Base-by-base conservation (phyloP, 1,140 invertebrate species). In the Bombyx mandarina region DNA sequence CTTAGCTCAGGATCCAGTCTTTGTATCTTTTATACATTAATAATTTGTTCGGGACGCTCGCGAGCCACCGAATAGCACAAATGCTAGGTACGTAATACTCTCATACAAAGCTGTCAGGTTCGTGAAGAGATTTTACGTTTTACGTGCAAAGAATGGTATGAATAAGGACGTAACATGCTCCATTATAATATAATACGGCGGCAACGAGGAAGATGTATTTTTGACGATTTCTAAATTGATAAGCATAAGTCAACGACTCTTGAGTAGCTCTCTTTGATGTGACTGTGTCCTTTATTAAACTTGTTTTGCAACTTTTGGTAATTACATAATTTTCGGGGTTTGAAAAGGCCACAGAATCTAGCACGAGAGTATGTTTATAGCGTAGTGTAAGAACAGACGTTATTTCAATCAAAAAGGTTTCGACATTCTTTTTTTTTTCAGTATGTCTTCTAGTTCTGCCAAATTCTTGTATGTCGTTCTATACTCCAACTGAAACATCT, bases 81-180 rank as follows among this genome's bases (percentile, higher is more conserved):
- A 75, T 72, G 64, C 73, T 74, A 71, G 63, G 10, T 69, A 65
- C 57, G 61, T 70, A 72, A 68, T 77, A 75, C 72, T 73, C 63
- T 70, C 58, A 67, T 76, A 67, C 65, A 71, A 69, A 66, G 53
- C 70, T 77, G 77, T 73, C 77, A 73, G 66, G 69, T 71, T 73
- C 70, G 58, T 64, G 66, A 71, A 55, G 60, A 70, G 72, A 66
- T 71, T 73, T 76, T 79, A 77, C 76, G 75, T 79, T 76, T 71
- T 80, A 77, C 75, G 75, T 80, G 73, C 65, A 70, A 69, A 68
- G 76, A 77, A 79, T 79, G 62, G 71, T 71, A 76, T 73, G 69
- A 72, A 71, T 71, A 71, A 67, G 63, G 68, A 65, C 63, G 62
- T 67, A 68, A 69, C 68, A 65, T 56, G 54, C 48, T 49, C 63